These are phyloP conservation scores for Dorcus hopei DNA, from an alignment of 2,888 invertebrate genomes.

Conservation along the genomic window DNA sequence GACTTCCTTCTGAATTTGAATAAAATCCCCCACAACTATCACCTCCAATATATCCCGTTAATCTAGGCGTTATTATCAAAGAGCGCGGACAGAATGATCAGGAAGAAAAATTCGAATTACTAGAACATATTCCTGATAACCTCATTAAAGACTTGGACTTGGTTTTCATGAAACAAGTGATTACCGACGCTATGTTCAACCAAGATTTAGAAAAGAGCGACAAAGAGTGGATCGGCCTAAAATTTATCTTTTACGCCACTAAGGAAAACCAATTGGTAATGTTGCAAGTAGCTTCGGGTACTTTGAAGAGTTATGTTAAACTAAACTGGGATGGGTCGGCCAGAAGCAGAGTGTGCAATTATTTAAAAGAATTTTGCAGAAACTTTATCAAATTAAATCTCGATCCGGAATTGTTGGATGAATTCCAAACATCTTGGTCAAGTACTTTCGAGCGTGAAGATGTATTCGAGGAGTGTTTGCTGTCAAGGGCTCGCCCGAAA, in stretches of 20 bases:
- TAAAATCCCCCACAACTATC: neutral
- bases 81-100: neutral
- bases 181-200: neutral
- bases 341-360: conserved; percentile 2
- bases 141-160: neutral
- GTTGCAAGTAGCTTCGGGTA: neutral
- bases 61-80: neutral
- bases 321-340: neutral
- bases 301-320: neutral
- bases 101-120: neutral
- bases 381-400: neutral
- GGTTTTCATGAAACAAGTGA: conserved; percentile 3
- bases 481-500: neutral
- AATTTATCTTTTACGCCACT: conserved; percentile 2
- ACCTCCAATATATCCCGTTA: neutral
- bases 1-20: neutral
- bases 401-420: neutral
- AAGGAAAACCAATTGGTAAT: neutral
- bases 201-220: neutral
- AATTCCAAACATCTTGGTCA: neutral
- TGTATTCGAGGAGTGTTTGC: neutral
- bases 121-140: neutral
- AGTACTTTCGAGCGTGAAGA: neutral
- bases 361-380: neutral
- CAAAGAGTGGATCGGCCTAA: neutral